Percentiles rank a stretch among this genome's conserved stretches.
Conservation (phyloP, 2,797 vertebrate genomes). For the Anguilla obscura region DNA sequence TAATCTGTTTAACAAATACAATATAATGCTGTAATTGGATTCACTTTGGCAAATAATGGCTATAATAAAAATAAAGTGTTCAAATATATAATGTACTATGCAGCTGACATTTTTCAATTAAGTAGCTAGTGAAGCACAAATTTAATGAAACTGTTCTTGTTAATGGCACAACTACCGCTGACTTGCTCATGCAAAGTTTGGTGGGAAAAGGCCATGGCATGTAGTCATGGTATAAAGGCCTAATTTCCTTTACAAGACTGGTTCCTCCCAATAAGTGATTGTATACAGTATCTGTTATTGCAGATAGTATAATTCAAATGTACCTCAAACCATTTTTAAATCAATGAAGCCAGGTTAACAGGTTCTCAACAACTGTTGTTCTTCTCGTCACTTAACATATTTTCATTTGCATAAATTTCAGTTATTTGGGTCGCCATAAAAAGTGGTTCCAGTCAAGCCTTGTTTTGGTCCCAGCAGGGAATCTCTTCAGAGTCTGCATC, state of each 20-base stretch:
- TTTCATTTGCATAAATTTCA: constrained; percentile 20
- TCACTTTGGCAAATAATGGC: not conserved
- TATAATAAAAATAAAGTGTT: not conserved
- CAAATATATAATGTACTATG: not conserved
- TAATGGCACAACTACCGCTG: not conserved
- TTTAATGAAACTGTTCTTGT: not conserved
- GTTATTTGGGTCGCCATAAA: not conserved
- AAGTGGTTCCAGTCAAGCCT: constrained; percentile 13
- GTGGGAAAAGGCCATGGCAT: not conserved
- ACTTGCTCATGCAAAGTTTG: not conserved
- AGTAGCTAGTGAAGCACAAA: not conserved
- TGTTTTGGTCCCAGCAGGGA: not conserved
- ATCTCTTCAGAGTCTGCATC: constrained; percentile 17
- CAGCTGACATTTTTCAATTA: not conserved
- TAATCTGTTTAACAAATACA: not conserved
- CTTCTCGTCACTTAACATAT: constrained; percentile 8
- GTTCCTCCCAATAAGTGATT: not conserved
- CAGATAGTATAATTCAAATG: not conserved
- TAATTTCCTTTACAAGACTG: not conserved
- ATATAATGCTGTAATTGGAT: not conserved
- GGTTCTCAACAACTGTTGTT: not conserved
- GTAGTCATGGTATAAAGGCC: not conserved
- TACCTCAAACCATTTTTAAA: not conserved
- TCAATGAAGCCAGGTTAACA: not conserved
- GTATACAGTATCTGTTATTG: not conserved